phyloP scores from a whole-genome alignment of 1,140 invertebrate genomes.

The Drosophila bifasciata region DNA sequence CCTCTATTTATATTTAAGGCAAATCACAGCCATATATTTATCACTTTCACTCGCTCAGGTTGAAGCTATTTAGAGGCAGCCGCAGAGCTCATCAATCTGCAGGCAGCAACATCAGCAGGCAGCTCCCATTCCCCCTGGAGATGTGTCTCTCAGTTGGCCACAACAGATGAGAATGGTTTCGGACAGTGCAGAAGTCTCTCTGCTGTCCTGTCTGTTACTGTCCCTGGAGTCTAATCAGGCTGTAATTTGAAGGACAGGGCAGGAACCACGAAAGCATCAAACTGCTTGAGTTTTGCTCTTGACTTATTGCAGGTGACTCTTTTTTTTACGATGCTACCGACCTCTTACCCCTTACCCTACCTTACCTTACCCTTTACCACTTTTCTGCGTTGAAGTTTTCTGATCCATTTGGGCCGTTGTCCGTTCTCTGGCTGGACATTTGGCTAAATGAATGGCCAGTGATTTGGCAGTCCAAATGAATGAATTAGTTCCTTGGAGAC shows the following conservation, averaged over 20 bases:
- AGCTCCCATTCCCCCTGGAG: background rate
- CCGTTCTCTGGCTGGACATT: constrained; percentile 59
- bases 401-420: constrained; percentile 37
- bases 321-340: constrained; percentile 17
- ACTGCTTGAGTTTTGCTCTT: constrained; percentile 48
- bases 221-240: constrained; percentile 78
- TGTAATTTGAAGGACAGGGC: constrained; percentile 73
- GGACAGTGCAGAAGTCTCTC: background rate
- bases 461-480: constrained; percentile 70
- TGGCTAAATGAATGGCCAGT: constrained; percentile 70
- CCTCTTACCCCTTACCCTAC: background rate
- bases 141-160: constrained; percentile 43
- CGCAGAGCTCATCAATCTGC: constrained; percentile 64
- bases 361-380: constrained; percentile 8
- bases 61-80: constrained; percentile 53
- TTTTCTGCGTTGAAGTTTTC: constrained; percentile 21
- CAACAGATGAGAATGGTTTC: constrained; percentile 61
- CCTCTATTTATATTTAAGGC: constrained; percentile 35
- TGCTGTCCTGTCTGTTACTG: background rate
- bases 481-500: constrained; percentile 78
- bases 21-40: constrained; percentile 40
- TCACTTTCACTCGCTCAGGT: constrained; percentile 36
- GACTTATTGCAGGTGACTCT: constrained; percentile 74
- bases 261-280: constrained; percentile 55
- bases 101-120: background rate